Evolutionary conservation across 2,888 invertebrate genomes (phyloP).

Genomic region (Clunio marinus): DNA sequence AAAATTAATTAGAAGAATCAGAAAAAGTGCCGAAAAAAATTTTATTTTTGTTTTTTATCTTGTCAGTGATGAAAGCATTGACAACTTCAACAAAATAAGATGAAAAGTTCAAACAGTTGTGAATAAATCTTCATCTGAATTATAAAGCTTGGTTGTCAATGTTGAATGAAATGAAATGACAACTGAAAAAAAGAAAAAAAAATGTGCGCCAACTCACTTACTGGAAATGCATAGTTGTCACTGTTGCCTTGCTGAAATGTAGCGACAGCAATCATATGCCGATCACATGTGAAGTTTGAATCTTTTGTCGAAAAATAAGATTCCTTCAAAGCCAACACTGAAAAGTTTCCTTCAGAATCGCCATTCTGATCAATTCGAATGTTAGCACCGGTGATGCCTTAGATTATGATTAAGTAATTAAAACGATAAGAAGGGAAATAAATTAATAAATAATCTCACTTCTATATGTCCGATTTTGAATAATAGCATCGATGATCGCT

Average conservation of each 20-base stretch:
- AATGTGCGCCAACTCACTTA: constrained; percentile 59
- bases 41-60: too few relatives aligned
- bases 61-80: too few relatives aligned
- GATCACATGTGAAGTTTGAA: constrained; percentile 63
- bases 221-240: constrained; percentile 57
- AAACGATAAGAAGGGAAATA: too few relatives aligned
- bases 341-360: constrained; percentile 96
- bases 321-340: constrained; percentile 76
- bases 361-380: constrained; percentile 88
- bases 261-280: constrained; percentile 79
- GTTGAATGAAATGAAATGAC: neutral
- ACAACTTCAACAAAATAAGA: too few relatives aligned
- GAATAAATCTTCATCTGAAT: too few relatives aligned
- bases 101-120: too few relatives aligned
- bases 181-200: constrained; percentile 11
- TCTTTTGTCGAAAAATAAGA: constrained; percentile 50
- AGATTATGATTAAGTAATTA: neutral
- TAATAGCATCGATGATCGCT: constrained; percentile 79
- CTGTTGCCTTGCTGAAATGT: constrained; percentile 71
- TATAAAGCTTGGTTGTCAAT: too few relatives aligned
- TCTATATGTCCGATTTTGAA: constrained; percentile 75
- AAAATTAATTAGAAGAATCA: neutral
- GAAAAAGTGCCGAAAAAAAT: too few relatives aligned
- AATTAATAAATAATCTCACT: too few relatives aligned
- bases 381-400: constrained; percentile 91